Evolutionary conservation across 2,113 vertebrate genomes (phyloP), one percentile per base, ranked within the genome.

Genomic region (Pantherophis guttatus): DNA sequence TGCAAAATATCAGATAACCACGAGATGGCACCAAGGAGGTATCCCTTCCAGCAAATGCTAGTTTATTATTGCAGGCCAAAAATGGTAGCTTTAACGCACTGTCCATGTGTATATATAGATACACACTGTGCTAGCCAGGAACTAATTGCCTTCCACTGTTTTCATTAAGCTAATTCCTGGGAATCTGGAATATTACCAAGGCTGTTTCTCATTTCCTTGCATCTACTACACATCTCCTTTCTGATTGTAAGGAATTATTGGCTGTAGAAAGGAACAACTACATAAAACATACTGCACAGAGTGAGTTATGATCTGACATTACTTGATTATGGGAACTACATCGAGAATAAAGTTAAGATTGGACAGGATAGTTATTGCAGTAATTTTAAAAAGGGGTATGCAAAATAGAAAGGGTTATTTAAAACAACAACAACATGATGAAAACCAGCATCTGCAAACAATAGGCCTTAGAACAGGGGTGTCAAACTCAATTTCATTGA

Each of bases 301-400:
- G 26, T 91, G 52, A 91, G 59, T 91, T 96, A 93, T 88, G 93
- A 50, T 93, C 93, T 88, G 86, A 8, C 65, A 75, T 9, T 48
- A 50, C 55, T 92, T 90, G 90, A 90, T 91, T 91, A 92, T 26
- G 90, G 52, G 59, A 91, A 95, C 90, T 94, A 90, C 33, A 1
- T 65, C 75, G 95, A 93, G 57, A 95, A 94, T 95, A 89, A 95
- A 94, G 19, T 93, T 94, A 94, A 92, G 48, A 95, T 17, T 87
- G 44, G 54, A 57, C 89, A 92, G 24, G 1, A 59, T 96, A 93
- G 93, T 94, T 95, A 93, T 94, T 90, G 59, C 29, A 5, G 65
- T 29, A 92, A 95, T 94, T 90, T 93, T 91, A 70, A 86, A 33
- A 6, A 7, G 87, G 8, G 0, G 0, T 86, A 65, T 91, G 93